Evolutionary conservation across 1,140 invertebrate genomes (phyloP), one percentile per base, ranked within the genome.

Genomic region (Lepidurus packardi): DNA sequence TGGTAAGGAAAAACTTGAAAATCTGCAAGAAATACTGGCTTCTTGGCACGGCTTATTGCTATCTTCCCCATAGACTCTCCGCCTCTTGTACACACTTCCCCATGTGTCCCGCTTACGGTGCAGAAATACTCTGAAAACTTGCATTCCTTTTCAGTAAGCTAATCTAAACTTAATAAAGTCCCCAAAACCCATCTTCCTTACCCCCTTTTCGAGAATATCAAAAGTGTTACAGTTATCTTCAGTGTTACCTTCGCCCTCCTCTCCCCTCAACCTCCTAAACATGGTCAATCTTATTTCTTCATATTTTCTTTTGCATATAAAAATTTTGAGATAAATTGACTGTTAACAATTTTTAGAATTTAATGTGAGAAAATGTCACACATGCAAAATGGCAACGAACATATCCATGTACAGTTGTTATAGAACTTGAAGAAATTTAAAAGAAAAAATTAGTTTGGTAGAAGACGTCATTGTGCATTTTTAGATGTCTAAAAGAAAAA

Each of bases 401-500:
- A 65, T 65, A 65, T 65, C 53, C 53, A 65, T 65, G 53, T 65
- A 65, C 53, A 65, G n/a, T 65, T 65, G 21, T 65, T 65, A 7
- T 65, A 65, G 4, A 13, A 10, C 10, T 65, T 34, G 3, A 34
- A 34, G 34, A 34, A 34, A 34, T 34, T 34, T 4, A 34, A 34
- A 34, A 34, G 34, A 4, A 34, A 34, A 34, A 5, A 13, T 65
- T 65, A n/a, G 8, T 65, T 65, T 65, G 13, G 45, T 47, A 47
- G 45, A 47, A 16, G 53, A 34, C 34, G 34, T 34, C 2, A 34
- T 4, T 34, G 34, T 34, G 34, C 34, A 34, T 34, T 34, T 34
- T 34, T 34, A 3, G 3, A 34, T 34, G 3, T 34, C 34, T 34
- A 34, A 34, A 3, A 34, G 3, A 34, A 34, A 25, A 25, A 25